Evolutionary conservation across 1,140 invertebrate genomes (phyloP), one percentile per base, ranked within the genome.

Genomic region (Platyura marginata): DNA sequence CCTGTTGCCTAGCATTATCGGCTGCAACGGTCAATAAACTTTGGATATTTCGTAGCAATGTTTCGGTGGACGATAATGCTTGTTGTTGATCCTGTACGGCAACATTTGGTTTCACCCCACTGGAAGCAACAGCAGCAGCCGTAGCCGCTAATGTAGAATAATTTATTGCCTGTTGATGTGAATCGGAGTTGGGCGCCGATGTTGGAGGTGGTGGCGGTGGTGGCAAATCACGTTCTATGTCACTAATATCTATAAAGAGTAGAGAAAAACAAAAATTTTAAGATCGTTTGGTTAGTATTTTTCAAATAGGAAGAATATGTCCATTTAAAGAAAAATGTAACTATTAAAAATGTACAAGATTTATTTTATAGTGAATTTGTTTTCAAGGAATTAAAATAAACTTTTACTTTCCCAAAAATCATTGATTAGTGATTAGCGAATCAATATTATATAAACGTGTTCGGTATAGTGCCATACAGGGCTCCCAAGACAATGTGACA

Each of bases 1-100:
- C 90, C 64, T 93, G 88, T 57, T 94, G 89, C 48, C 89, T 73
- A 23, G 90, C 89, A 68, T 93, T 94, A 64, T 94, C 90, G 8
- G 87, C 88, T 9, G 90, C 91, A 36, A 94, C 88, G 64, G 93
- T 92, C 35, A 94, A 75, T 45, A 94, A 72, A 18, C 89, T 90
- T 64, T 94, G 88, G 53, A 95, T 94, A 64, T 95, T 95, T 49
- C 90, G 73, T 39, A 94, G 74, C 36, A 95, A 71, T 33, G 88
- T 91, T 64, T 94, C 89, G 16, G 88, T 91, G 49, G 87, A 90
- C 46, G 78, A 82, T 49, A 77, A 72, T 54, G 64, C 64, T 34
- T 68, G 65, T 50, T 75, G 69, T 51, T 65, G 65, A 32, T 54
- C 59, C 36, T 53, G 53, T 19, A 55, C 64, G 2, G 57, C 55